Conservation (phyloP, 1,140 invertebrate species). For the Achroia grisella region DNA sequence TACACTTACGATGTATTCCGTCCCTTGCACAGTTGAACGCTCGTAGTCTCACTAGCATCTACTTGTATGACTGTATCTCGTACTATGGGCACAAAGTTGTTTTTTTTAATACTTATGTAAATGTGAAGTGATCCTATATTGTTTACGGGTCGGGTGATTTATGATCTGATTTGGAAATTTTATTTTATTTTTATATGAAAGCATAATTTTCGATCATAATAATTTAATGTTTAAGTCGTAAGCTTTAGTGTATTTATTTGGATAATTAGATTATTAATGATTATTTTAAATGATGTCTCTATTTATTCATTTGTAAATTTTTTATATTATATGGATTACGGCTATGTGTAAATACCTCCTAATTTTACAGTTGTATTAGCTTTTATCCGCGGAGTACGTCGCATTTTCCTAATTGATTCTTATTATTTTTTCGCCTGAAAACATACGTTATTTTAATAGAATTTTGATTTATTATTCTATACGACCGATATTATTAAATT, state of each 20-base stretch:
- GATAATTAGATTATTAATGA: slow-evolving; percentile 21
- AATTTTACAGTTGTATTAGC: slow-evolving; percentile 8
- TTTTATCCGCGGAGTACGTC: background rate
- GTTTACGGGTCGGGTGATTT: background rate
- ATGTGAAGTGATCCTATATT: background rate
- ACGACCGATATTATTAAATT: too few relatives aligned
- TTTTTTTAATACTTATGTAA: background rate
- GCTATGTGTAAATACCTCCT: slow-evolving; percentile 66
- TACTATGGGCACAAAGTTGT: slow-evolving; percentile 20
- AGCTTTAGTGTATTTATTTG: slow-evolving; percentile 61
- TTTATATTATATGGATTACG: slow-evolving; percentile 45
- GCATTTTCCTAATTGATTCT: background rate
- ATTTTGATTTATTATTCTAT: too few relatives aligned
- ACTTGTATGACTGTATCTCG: slow-evolving; percentile 4
- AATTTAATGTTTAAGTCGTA: slow-evolving; percentile 43
- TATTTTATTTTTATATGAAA: slow-evolving; percentile 23
- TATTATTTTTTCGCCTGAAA: background rate
- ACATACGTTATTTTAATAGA: too few relatives aligned
- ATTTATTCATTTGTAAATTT: slow-evolving; percentile 61
- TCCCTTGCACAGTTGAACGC: slow-evolving; percentile 39
- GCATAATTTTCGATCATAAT: slow-evolving; percentile 63
- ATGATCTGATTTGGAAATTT: slow-evolving; percentile 25
- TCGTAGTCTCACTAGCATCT: too few relatives aligned
- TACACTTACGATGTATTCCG: slow-evolving; percentile 37
- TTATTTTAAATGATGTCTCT: slow-evolving; percentile 41